These are phyloP conservation scores for Amiota mariae DNA, from an alignment of 2,888 invertebrate genomes.

Conservation along the genomic window DNA sequence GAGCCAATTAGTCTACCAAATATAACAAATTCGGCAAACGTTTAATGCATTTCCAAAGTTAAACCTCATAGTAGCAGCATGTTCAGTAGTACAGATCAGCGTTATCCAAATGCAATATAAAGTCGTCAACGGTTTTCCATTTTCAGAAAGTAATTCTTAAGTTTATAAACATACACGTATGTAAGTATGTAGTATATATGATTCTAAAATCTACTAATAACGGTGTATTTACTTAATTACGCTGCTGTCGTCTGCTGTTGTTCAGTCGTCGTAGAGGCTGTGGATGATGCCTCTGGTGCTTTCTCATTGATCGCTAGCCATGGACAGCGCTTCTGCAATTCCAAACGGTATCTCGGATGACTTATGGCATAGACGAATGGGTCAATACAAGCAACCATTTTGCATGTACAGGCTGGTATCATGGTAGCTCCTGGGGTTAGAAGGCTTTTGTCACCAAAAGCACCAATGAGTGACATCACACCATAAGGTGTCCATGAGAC, in stretches of 20 bases:
- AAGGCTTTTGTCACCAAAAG: slow-evolving; percentile 82
- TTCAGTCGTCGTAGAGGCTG: slow-evolving; percentile 61
- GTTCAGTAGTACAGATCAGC: slow-evolving; percentile 12
- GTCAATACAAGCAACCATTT: slow-evolving; percentile 91
- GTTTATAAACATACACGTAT: too few species aligned
- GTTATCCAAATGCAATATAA: neutral
- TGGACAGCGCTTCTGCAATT: slow-evolving; percentile 86
- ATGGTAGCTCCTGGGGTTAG: slow-evolving; percentile 85
- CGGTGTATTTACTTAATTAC: slow-evolving; percentile 41
- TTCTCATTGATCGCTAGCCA: slow-evolving; percentile 81
- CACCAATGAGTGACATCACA: slow-evolving; percentile 85
- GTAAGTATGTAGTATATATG: too few species aligned
- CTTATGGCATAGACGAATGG: slow-evolving; percentile 93
- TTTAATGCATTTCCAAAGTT: neutral
- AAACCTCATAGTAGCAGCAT: neutral
- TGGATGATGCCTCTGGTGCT: slow-evolving; percentile 77
- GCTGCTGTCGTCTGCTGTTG: slow-evolving; percentile 70
- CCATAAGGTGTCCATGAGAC: slow-evolving; percentile 95
- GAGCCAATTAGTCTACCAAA: neutral
- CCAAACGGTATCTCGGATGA: slow-evolving; percentile 89
- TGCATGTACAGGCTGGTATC: slow-evolving; percentile 90
- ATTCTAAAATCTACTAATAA: too few species aligned
- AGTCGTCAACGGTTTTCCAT: slow-evolving; percentile 16
- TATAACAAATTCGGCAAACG: slow-evolving; percentile 12
- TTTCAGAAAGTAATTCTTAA: neutral